Evolutionary conservation across 1,140 invertebrate species (phyloP).

Genomic region (Drosophila bocki): DNA sequence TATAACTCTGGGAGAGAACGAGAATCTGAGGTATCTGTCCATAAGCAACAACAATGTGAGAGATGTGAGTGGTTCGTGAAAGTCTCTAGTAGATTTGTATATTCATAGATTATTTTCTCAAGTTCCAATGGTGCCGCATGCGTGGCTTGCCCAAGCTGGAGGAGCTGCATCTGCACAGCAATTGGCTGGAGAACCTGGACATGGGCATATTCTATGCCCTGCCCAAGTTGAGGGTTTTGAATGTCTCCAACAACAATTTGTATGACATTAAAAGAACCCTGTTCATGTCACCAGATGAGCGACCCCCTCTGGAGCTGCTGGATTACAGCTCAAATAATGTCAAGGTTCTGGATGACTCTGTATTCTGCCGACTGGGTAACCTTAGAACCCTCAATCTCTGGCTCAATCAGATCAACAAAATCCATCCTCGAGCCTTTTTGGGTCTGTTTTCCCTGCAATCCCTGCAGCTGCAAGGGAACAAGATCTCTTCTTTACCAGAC

Average conservation of each 20-base stretch:
- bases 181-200: slow-evolving; percentile 63
- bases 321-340: slow-evolving; percentile 78
- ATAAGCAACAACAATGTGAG: slow-evolving; percentile 71
- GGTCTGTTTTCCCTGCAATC: slow-evolving; percentile 47
- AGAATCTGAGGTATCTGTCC: slow-evolving; percentile 51
- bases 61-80: slow-evolving; percentile 40
- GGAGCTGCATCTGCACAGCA: slow-evolving; percentile 61
- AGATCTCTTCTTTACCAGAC: slow-evolving; percentile 49
- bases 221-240: slow-evolving; percentile 47
- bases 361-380: slow-evolving; percentile 46
- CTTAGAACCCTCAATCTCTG: slow-evolving; percentile 62
- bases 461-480: slow-evolving; percentile 65
- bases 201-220: slow-evolving; percentile 57
- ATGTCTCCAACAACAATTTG: slow-evolving; percentile 72
- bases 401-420: slow-evolving; percentile 54
- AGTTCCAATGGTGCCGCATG: slow-evolving; percentile 63
- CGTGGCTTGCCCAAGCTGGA: slow-evolving; percentile 49
- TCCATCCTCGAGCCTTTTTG: slow-evolving; percentile 51
- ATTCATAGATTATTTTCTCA: neutral
- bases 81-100: too few relatives aligned
- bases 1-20: slow-evolving; percentile 49
- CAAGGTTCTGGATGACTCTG: slow-evolving; percentile 25
- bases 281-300: slow-evolving; percentile 41
- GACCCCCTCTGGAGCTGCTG: slow-evolving; percentile 41
- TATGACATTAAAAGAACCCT: slow-evolving; percentile 41